Percentiles rank a stretch among this genome's conserved stretches.
Conservation (phyloP, 2,888 invertebrate genomes). For the Polia nebulosa region DNA sequence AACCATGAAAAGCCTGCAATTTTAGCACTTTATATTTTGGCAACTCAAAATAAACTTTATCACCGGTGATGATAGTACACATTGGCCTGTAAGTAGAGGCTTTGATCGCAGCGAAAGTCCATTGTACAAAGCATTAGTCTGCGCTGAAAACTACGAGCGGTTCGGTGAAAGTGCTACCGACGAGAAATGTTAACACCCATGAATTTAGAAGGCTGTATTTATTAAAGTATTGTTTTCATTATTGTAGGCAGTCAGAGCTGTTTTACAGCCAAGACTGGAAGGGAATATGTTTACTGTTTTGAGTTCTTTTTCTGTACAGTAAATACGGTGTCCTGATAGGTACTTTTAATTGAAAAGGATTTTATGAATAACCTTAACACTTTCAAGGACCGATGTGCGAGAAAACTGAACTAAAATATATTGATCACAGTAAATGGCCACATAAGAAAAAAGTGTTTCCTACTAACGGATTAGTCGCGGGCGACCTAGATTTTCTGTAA, state of each 20-base stretch:
- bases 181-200: conserved; percentile 70
- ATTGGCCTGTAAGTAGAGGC: conserved; percentile 62
- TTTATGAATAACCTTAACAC: no score
- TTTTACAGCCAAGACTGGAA: neutral
- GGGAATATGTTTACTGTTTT: neutral
- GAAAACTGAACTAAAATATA: no score
- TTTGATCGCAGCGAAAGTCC: conserved; percentile 78
- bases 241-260: conserved; percentile 14
- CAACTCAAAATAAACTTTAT: conserved; percentile 76
- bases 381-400: no score
- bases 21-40: conserved; percentile 72
- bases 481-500: conserved; percentile 40
- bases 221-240: conserved; percentile 56
- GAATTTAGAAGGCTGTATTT: conserved; percentile 63
- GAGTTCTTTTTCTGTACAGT: neutral
- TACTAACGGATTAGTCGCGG: conserved; percentile 10
- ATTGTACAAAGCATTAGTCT: conserved; percentile 71
- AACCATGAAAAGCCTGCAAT: conserved; percentile 81
- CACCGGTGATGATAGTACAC: conserved; percentile 58
- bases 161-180: conserved; percentile 78
- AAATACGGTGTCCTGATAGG: neutral
- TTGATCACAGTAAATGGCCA: neutral
- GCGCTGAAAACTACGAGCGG: conserved; percentile 76
- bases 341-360: no score
- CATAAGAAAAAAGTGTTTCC: conserved; percentile 23